Percentiles rank a stretch among this genome's conserved stretches.
Evolutionary conservation across 2,888 invertebrate genomes (phyloP).

Genomic region (Drosophila nigritarsus): DNA sequence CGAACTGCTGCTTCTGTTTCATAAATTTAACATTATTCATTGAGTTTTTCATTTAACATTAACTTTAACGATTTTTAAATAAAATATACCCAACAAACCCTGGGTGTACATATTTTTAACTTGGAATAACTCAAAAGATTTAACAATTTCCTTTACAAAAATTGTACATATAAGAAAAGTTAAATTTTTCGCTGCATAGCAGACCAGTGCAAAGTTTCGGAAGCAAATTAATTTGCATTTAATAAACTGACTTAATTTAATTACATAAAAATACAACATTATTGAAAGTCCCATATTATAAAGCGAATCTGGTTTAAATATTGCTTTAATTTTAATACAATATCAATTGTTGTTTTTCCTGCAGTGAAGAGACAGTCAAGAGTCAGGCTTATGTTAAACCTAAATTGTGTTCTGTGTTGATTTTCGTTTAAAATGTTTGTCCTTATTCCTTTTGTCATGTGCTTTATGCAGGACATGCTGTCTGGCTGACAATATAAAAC

Average conservation of each 20-base stretch:
- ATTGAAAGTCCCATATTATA: neutral
- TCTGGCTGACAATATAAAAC: slow-evolving; percentile 31
- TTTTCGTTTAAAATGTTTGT: slow-evolving; percentile 65
- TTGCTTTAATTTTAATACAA: slow-evolving; percentile 17
- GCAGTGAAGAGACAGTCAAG: slow-evolving; percentile 8
- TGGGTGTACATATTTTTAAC: no score
- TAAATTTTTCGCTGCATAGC: neutral
- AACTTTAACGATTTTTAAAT: neutral
- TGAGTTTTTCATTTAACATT: neutral
- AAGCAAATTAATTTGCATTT: neutral
- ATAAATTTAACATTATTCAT: neutral
- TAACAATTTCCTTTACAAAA: neutral
- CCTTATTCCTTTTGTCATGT: slow-evolving; percentile 34
- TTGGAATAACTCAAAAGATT: no score
- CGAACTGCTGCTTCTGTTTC: neutral
- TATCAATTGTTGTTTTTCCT: slow-evolving; percentile 10
- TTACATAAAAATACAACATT: neutral
- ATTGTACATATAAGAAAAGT: neutral
- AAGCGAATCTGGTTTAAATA: slow-evolving; percentile 5
- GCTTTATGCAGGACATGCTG: slow-evolving; percentile 20
- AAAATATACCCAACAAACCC: no score
- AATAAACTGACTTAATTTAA: neutral
- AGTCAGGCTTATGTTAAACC: neutral
- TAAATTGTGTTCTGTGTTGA: slow-evolving; percentile 50
- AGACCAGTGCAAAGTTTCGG: neutral